Evolutionary conservation across 2,888 invertebrate species (phyloP).

Genomic region (Nymphalis c-album): DNA sequence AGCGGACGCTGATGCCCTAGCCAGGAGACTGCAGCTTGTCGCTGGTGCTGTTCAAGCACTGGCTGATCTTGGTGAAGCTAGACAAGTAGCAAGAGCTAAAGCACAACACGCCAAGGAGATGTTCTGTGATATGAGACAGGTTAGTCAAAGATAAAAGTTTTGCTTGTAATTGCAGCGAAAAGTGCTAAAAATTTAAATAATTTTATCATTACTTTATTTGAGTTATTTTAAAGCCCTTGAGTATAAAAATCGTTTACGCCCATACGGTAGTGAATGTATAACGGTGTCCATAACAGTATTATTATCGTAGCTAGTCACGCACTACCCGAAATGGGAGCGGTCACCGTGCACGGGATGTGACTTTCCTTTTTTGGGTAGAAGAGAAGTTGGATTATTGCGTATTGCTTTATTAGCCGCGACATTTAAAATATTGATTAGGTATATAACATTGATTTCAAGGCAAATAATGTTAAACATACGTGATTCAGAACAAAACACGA

Average conservation of each 20-base stretch:
- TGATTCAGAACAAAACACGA: not conserved
- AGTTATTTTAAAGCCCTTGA: not conserved
- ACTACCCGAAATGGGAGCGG: slow-evolving; percentile 37
- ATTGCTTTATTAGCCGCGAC: slow-evolving; percentile 17
- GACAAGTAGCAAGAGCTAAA: slow-evolving; percentile 80
- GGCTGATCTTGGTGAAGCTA: slow-evolving; percentile 88
- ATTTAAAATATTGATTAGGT: slow-evolving; percentile 5
- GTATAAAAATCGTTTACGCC: slow-evolving; percentile 8
- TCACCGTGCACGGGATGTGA: slow-evolving; percentile 33
- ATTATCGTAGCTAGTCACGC: slow-evolving; percentile 40
- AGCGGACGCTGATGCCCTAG: slow-evolving; percentile 89
- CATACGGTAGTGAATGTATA: slow-evolving; percentile 24
- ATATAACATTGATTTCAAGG: not conserved
- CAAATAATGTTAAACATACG: not conserved
- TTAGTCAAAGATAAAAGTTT: slow-evolving; percentile 54
- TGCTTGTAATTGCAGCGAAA: not conserved
- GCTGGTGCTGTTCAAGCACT: slow-evolving; percentile 87
- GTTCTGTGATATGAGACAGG: slow-evolving; percentile 89
- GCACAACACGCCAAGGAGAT: slow-evolving; percentile 83
- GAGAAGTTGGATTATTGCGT: slow-evolving; percentile 26
- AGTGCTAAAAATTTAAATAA: not conserved
- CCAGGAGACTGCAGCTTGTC: slow-evolving; percentile 87
- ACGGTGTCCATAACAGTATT: slow-evolving; percentile 38
- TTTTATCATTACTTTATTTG: not conserved
- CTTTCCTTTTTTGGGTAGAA: slow-evolving; percentile 33